Percentiles rank a stretch among this genome's conserved stretches.
Evolutionary conservation across 2,797 vertebrate species (phyloP).

Genomic region (Etheostoma nigrum): DNA sequence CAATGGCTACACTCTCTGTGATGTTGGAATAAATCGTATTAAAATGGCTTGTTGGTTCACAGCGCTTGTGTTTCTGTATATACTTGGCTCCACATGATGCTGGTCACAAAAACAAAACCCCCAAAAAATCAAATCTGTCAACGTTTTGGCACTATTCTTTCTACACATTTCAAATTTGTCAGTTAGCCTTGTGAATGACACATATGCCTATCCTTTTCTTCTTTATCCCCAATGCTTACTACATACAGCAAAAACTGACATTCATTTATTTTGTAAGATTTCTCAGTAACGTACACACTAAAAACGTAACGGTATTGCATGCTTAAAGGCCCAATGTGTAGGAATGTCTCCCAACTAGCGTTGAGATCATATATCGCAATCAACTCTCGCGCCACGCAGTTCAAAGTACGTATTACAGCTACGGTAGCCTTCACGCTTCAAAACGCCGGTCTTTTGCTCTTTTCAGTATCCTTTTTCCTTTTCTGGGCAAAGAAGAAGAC

Average conservation of each 20-base stretch:
- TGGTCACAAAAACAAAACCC: not conserved
- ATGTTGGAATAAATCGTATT: constrained; percentile 1
- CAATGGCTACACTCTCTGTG: not conserved
- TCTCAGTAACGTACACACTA: not conserved
- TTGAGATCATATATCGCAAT: too few species aligned
- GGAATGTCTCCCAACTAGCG: too few species aligned
- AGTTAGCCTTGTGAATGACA: not conserved
- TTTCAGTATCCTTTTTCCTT: too few species aligned
- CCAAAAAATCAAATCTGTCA: not conserved
- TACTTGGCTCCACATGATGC: not conserved
- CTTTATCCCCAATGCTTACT: not conserved
- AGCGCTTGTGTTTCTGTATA: not conserved
- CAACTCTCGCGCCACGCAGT: too few species aligned
- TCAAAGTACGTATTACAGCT: too few species aligned
- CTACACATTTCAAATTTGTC: not conserved
- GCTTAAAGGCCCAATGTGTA: too few species aligned
- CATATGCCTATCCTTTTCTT: not conserved
- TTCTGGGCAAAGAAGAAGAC: too few species aligned
- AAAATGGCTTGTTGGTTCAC: not conserved
- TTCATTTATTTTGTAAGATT: not conserved
- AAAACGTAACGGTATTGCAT: not conserved
- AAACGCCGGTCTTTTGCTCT: too few species aligned
- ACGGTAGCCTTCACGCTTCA: too few species aligned
- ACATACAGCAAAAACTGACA: not conserved
- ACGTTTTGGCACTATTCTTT: not conserved